Conservation (phyloP, 37 sponge, comb jelly and placozoan species). For the Axinella damicornis region DNA sequence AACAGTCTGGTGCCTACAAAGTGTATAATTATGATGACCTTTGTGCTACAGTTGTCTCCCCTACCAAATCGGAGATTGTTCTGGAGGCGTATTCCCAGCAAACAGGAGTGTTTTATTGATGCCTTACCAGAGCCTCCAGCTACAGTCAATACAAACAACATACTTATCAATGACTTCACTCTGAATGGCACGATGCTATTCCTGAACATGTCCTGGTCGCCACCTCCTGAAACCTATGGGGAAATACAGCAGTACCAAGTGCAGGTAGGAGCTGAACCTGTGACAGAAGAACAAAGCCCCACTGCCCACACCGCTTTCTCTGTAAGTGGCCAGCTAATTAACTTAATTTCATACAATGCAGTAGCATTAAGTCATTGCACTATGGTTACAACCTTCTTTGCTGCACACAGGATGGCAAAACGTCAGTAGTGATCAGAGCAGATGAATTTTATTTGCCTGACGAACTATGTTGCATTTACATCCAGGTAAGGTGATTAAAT, state of each 20-base stretch:
- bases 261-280: background rate
- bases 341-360: no score
- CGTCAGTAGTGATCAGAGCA: no score
- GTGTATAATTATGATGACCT: no score
- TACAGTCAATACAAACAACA: background rate
- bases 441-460: background rate
- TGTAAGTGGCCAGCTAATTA: no score
- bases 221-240: background rate
- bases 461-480: background rate
- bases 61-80: no score
- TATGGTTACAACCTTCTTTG: no score
- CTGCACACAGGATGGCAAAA: no score
- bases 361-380: no score
- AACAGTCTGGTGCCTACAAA: no score
- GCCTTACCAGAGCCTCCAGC: slow-evolving; percentile 3
- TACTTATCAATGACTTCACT: background rate
- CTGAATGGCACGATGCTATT: background rate
- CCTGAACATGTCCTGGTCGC: slow-evolving; percentile 7
- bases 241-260: background rate
- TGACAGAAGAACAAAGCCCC: background rate
- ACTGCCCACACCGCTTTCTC: no score
- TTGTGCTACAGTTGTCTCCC: no score
- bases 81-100: background rate
- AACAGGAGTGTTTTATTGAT: background rate
- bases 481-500: slow-evolving; percentile 36